Conservation (phyloP, 2,888 invertebrate species). For the Hypena proboscidalis region DNA sequence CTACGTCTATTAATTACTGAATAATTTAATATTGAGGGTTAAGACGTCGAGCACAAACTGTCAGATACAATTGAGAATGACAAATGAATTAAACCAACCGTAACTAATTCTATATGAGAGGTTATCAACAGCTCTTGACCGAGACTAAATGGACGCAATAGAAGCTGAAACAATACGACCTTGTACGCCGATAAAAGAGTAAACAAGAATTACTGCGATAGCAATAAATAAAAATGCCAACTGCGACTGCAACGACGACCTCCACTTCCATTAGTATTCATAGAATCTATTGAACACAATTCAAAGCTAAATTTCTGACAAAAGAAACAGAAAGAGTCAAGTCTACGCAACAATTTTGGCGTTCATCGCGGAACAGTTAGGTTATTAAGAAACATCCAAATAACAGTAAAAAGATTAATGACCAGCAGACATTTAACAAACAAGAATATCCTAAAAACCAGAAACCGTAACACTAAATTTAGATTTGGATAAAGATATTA, state of each 20-base stretch:
- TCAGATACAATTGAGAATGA: constrained; percentile 7
- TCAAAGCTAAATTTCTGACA: neutral
- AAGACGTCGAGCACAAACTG: constrained; percentile 16
- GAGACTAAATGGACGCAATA: constrained; percentile 42
- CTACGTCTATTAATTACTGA: neutral
- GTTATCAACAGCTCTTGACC: constrained; percentile 61
- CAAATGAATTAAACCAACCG: constrained; percentile 38
- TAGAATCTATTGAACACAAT: neutral
- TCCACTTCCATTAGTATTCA: constrained; percentile 11
- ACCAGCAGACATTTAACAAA: constrained; percentile 13
- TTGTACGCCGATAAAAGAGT: constrained; percentile 42
- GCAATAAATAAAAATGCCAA: constrained; percentile 18
- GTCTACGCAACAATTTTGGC: neutral
- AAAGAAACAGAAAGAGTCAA: neutral
- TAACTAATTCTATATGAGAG: constrained; percentile 50
- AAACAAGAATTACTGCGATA: constrained; percentile 27
- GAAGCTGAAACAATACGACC: constrained; percentile 46
- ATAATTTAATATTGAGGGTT: neutral
- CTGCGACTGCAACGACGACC: constrained; percentile 8
- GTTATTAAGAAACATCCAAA: constrained; percentile 29
- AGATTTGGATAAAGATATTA: too few relatives aligned
- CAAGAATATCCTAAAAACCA: too few relatives aligned
- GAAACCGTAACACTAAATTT: too few relatives aligned
- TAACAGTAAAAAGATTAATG: too few relatives aligned
- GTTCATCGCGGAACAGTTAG: constrained; percentile 17